phyloP scores from a whole-genome alignment of 2,797 vertebrate genomes.

The Pagetopsis macropterus region DNA sequence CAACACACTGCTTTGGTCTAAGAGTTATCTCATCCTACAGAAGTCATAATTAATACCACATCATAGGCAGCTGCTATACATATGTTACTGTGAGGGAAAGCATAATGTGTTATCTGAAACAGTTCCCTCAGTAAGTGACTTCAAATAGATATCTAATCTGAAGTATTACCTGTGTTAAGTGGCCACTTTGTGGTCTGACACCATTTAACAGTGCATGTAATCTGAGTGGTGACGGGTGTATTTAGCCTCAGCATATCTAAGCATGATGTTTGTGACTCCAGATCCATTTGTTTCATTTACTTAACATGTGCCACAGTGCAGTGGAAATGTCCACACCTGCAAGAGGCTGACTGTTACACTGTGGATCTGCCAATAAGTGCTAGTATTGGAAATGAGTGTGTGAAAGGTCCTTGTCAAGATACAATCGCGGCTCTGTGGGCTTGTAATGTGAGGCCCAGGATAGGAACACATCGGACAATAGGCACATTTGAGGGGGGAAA shows the following conservation, averaged over 20 bases:
- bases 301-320: background rate
- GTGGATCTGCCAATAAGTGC: conserved; percentile 67
- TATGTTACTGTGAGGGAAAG: conserved; percentile 5
- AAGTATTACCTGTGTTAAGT: background rate
- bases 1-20: conserved; percentile 26
- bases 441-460: conserved; percentile 77
- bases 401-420: conserved; percentile 72
- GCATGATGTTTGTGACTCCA: conserved; percentile 12
- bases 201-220: conserved; percentile 21
- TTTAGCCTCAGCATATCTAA: conserved; percentile 7
- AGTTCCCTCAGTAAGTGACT: background rate
- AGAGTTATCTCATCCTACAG: conserved; percentile 14
- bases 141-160: conserved; percentile 22
- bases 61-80: background rate
- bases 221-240: background rate
- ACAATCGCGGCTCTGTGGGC: conserved; percentile 82
- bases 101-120: background rate
- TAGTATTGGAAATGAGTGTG: conserved; percentile 64
- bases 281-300: conserved; percentile 19
- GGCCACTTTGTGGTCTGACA: conserved; percentile 13
- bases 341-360: conserved; percentile 40
- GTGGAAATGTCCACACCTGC: conserved; percentile 76
- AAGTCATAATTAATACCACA: conserved; percentile 19
- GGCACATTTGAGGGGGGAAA: conserved; percentile 66
- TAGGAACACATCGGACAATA: conserved; percentile 76